phyloP scores from a whole-genome alignment of 2,888 invertebrate species.

The Caenorhabditis sp. region DNA sequence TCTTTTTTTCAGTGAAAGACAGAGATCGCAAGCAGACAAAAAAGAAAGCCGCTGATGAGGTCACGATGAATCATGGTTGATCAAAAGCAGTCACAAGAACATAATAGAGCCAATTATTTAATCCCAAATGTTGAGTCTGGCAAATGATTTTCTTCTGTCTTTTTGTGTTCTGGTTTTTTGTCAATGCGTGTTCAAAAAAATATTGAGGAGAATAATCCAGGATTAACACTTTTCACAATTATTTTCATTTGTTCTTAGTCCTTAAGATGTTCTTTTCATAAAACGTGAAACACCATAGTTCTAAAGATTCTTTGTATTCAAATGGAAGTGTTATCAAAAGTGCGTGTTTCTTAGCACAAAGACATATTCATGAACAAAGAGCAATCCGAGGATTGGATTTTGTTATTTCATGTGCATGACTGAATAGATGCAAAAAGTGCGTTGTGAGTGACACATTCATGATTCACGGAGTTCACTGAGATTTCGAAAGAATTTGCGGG shows the following conservation, averaged over 20 bases:
- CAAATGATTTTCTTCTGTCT: background rate
- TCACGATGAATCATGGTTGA: slow-evolving; percentile 5
- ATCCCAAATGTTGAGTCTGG: background rate
- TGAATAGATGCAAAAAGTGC: slow-evolving; percentile 49
- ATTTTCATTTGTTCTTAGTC: no score
- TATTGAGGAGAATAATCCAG: no score
- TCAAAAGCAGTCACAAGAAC: slow-evolving; percentile 1
- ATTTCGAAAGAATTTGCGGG: no score
- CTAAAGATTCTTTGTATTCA: no score
- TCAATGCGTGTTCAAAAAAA: no score
- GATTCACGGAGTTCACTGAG: slow-evolving; percentile 20
- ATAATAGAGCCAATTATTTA: slow-evolving; percentile 4
- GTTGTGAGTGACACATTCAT: slow-evolving; percentile 31
- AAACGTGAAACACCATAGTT: no score
- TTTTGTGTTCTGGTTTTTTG: slow-evolving; percentile 8
- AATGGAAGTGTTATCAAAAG: slow-evolving; percentile 26
- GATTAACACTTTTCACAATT: no score
- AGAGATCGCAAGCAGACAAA: background rate
- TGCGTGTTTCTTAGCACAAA: slow-evolving; percentile 28
- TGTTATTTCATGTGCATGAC: slow-evolving; percentile 49
- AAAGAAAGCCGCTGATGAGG: slow-evolving; percentile 6
- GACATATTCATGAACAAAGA: slow-evolving; percentile 30
- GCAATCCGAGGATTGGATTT: slow-evolving; percentile 14
- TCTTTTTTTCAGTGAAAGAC: background rate
- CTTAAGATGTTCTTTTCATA: no score